A percentile compares a stretch with the other conserved stretches of the same genome.
These are phyloP conservation scores for Pseudomyrmex sp. DNA, from an alignment of 1,140 invertebrate genomes.

Conservation along the genomic window DNA sequence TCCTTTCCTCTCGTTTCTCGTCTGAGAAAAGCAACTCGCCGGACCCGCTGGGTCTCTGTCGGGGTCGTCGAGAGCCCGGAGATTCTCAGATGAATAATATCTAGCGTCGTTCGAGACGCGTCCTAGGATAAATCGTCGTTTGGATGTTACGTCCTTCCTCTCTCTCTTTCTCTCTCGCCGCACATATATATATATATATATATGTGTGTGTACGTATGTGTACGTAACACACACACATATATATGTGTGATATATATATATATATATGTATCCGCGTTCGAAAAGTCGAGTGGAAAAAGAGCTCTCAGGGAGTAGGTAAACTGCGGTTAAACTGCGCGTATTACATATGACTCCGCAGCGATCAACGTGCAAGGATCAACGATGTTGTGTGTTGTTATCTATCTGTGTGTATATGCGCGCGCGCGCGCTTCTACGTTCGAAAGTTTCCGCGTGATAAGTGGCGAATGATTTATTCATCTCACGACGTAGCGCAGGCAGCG, in stretches of 20 bases:
- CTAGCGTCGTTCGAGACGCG: constrained; percentile 54
- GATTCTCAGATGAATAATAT: constrained; percentile 60
- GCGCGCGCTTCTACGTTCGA: constrained; percentile 40
- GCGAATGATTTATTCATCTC: constrained; percentile 74
- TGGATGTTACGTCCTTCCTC: constrained; percentile 32
- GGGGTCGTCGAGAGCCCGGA: constrained; percentile 14
- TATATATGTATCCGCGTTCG: constrained; percentile 14
- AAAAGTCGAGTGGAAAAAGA: constrained; percentile 51
- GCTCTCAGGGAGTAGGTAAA: constrained; percentile 55
- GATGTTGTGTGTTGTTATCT: not conserved
- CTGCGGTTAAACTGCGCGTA: constrained; percentile 51
- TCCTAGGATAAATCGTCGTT: constrained; percentile 59
- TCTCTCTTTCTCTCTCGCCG: too few relatives aligned
- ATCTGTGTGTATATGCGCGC: not conserved
- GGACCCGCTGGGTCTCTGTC: constrained; percentile 23
- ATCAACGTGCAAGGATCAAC: constrained; percentile 31
- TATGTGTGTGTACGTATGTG: not conserved
- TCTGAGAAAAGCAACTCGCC: constrained; percentile 43
- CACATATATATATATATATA: not conserved
- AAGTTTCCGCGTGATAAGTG: constrained; percentile 74
- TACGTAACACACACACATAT: too few relatives aligned
- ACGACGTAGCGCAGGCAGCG: constrained; percentile 67
- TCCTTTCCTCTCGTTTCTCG: constrained; percentile 33
- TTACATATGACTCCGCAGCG: constrained; percentile 49
- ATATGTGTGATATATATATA: not conserved